These are phyloP conservation scores for Zaprionus taronus DNA, from an alignment of 1,140 invertebrate species.

Conservation along the genomic window DNA sequence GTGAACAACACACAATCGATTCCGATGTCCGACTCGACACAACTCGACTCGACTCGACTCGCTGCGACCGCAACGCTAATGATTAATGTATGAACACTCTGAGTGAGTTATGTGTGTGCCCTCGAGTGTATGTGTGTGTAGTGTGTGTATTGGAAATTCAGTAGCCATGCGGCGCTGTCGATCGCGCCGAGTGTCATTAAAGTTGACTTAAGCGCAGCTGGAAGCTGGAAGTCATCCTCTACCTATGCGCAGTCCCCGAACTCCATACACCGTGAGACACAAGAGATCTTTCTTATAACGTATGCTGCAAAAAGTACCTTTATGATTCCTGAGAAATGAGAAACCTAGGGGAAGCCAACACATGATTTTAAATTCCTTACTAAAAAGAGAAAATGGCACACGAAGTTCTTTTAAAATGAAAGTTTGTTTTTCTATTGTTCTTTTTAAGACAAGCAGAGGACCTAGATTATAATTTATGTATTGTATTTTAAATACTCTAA, in stretches of 20 bases:
- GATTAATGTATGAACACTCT: slow-evolving; percentile 76
- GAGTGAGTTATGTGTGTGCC: slow-evolving; percentile 38
- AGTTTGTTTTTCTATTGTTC: too few species aligned
- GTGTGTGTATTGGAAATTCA: slow-evolving; percentile 52
- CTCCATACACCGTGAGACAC: slow-evolving; percentile 20
- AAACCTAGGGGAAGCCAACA: too few species aligned
- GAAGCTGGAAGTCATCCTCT: slow-evolving; percentile 39
- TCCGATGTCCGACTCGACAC: slow-evolving; percentile 11
- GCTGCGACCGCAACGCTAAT: slow-evolving; percentile 50
- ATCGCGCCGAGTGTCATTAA: slow-evolving; percentile 76
- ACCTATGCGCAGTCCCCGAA: slow-evolving; percentile 14
- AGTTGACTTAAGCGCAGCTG: slow-evolving; percentile 75
- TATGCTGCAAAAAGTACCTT: not conserved
- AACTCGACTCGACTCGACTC: not conserved
- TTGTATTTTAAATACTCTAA: too few species aligned
- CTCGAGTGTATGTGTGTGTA: slow-evolving; percentile 8
- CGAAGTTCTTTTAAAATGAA: too few species aligned
- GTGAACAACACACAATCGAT: slow-evolving; percentile 68
- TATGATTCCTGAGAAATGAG: slow-evolving; percentile 18
- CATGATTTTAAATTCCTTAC: too few species aligned
- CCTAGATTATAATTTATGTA: too few species aligned
- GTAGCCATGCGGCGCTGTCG: slow-evolving; percentile 70
- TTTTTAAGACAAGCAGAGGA: too few species aligned
- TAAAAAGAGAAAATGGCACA: not conserved
- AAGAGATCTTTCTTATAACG: not conserved